These are phyloP conservation scores for Dascyllus trimaculatus DNA, from an alignment of 2,113 vertebrate species.

Conservation along the genomic window DNA sequence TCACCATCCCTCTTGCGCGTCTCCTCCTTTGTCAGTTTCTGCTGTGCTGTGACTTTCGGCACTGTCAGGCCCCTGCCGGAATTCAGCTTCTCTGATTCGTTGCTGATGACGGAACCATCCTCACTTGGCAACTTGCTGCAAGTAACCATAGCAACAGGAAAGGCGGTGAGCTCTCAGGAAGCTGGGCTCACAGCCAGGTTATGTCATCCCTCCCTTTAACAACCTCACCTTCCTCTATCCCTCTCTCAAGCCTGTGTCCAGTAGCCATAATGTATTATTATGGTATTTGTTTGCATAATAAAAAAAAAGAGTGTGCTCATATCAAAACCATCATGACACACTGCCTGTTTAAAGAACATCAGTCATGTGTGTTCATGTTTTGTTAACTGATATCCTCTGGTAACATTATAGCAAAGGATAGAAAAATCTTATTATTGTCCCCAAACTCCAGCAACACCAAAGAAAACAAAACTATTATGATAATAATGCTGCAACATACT, in stretches of 20 bases:
- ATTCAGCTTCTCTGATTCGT: constrained; percentile 93
- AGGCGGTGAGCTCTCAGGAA: constrained; percentile 85
- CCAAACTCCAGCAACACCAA: not conserved
- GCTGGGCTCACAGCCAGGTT: constrained; percentile 83
- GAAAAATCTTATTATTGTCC: not conserved
- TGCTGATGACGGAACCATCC: constrained; percentile 96
- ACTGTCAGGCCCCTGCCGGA: constrained; percentile 87
- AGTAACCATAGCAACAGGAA: constrained; percentile 98
- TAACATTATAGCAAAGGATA: not conserved
- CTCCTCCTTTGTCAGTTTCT: constrained; percentile 93
- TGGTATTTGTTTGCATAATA: not conserved
- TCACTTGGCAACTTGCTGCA: constrained; percentile 95
- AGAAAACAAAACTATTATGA: not conserved
- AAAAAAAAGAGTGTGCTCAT: not conserved
- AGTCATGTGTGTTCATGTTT: not conserved
- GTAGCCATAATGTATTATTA: constrained; percentile 28
- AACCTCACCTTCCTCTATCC: constrained; percentile 57
- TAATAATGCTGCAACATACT: too few species aligned
- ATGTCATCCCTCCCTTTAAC: constrained; percentile 73
- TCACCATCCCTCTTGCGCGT: constrained; percentile 92
- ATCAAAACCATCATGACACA: constrained; percentile 3
- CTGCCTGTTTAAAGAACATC: not conserved
- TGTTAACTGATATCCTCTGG: not conserved
- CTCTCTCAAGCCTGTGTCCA: constrained; percentile 23
- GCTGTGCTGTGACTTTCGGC: constrained; percentile 90